phyloP scores from a whole-genome alignment of 2,888 invertebrate species.

The Sthenelais limicola region DNA sequence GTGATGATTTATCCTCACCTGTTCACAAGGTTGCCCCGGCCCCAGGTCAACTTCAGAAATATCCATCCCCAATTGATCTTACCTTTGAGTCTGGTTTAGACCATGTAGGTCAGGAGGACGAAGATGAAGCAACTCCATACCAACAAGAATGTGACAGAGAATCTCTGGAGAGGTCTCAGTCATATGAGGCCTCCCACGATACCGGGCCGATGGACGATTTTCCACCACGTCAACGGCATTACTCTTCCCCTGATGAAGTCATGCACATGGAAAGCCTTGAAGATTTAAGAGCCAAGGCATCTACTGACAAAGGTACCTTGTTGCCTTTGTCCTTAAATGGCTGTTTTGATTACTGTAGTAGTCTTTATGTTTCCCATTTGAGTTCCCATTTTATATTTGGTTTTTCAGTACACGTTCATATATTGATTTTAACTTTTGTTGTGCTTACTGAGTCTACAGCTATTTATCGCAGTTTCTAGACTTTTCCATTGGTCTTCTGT shows the following conservation, averaged over 20 bases:
- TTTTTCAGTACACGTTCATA: too few relatives aligned
- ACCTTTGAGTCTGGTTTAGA: constrained; percentile 64
- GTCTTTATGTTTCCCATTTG: too few relatives aligned
- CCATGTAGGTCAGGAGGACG: constrained; percentile 53
- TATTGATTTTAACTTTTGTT: too few relatives aligned
- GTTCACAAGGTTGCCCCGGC: constrained; percentile 29
- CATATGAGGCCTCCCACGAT: constrained; percentile 39
- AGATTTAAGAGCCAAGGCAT: neutral
- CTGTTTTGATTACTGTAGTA: too few relatives aligned
- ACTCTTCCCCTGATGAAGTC: constrained; percentile 45
- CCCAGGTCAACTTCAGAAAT: constrained; percentile 35
- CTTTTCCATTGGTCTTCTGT: too few relatives aligned
- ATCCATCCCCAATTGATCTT: constrained; percentile 58
- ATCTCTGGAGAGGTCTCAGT: constrained; percentile 41
- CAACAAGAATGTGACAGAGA: constrained; percentile 26
- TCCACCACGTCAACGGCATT: constrained; percentile 33
- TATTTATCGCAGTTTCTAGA: too few relatives aligned
- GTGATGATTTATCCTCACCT: constrained; percentile 21
- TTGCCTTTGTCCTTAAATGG: constrained; percentile 38
- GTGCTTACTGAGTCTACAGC: too few relatives aligned
- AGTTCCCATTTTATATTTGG: too few relatives aligned
- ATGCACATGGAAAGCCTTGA: constrained; percentile 37
- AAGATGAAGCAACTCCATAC: constrained; percentile 14
- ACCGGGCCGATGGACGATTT: constrained; percentile 23
- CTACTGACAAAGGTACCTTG: constrained; percentile 43